These are phyloP conservation scores for Micromussa lordhowensis DNA, from an alignment of 92 coral and sea anemone genomes.

Conservation along the genomic window DNA sequence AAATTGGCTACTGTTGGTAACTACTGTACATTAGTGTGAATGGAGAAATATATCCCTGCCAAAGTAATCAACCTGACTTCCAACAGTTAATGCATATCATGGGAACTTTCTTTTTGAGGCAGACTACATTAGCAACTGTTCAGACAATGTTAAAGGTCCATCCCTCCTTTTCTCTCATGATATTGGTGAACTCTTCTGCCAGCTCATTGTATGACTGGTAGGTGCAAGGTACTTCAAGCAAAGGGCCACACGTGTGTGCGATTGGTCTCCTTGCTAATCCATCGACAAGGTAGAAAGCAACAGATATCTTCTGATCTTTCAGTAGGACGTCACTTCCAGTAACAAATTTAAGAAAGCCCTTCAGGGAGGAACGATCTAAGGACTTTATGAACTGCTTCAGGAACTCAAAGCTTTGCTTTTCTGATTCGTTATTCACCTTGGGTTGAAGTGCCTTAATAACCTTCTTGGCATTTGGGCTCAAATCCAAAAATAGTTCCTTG, in stretches of 20 bases:
- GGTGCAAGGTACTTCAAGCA: constrained; percentile 56
- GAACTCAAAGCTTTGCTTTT: constrained; percentile 57
- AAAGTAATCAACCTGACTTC: constrained; percentile 14
- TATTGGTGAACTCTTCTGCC: constrained; percentile 56
- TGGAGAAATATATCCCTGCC: constrained; percentile 26
- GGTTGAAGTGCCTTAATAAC: constrained; percentile 47
- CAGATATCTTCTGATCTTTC: constrained; percentile 46
- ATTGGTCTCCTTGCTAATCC: constrained; percentile 54
- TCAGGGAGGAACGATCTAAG: constrained; percentile 57
- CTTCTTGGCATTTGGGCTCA: constrained; percentile 45
- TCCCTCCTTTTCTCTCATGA: constrained; percentile 43
- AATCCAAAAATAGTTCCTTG: constrained; percentile 32
- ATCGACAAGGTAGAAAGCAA: constrained; percentile 42
- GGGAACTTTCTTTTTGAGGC: constrained; percentile 38
- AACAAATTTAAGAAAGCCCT: constrained; percentile 51
- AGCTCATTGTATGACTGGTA: constrained; percentile 55
- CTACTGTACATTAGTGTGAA: constrained; percentile 9
- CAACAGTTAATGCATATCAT: constrained; percentile 7
- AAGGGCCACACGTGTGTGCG: constrained; percentile 60
- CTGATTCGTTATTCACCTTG: constrained; percentile 28
- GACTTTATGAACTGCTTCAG: constrained; percentile 65
- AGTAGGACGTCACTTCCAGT: constrained; percentile 64
- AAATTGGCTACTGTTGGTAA: constrained; percentile 28
- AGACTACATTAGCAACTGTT: constrained; percentile 29
- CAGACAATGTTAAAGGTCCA: constrained; percentile 42